Evolutionary conservation across 1,140 invertebrate genomes (phyloP).

Genomic region (Thalassaphorura encarpata): DNA sequence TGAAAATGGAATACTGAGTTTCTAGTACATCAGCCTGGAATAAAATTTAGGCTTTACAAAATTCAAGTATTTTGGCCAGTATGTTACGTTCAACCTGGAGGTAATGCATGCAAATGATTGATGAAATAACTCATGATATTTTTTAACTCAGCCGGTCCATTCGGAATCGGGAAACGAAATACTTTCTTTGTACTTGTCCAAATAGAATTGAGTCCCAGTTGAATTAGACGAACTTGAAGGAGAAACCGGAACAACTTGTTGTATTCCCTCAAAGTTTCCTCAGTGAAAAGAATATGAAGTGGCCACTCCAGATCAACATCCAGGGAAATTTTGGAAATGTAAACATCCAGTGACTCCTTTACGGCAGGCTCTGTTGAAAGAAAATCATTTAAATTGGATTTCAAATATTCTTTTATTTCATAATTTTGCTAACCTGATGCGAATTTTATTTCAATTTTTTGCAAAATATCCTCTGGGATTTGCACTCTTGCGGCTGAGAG

Average conservation of each 20-base stretch:
- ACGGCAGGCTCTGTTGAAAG: too few species aligned
- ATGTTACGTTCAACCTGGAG: constrained; percentile 19
- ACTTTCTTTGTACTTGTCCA: constrained; percentile 27
- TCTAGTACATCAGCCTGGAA: constrained; percentile 29
- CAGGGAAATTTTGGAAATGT: too few species aligned
- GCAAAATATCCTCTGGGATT: constrained; percentile 28
- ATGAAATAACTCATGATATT: constrained; percentile 29
- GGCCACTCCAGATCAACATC: constrained; percentile 49
- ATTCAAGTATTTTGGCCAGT: not conserved
- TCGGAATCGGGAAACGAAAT: constrained; percentile 27
- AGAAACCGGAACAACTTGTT: constrained; percentile 61
- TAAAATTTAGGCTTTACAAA: not conserved
- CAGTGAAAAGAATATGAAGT: constrained; percentile 60
- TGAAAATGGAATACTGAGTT: constrained; percentile 22
- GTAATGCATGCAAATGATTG: constrained; percentile 30
- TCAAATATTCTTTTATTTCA: too few species aligned
- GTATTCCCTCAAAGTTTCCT: constrained; percentile 54
- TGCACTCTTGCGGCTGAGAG: constrained; percentile 23
- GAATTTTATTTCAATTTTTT: constrained; percentile 16
- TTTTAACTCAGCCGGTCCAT: constrained; percentile 25
- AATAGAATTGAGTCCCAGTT: constrained; percentile 26
- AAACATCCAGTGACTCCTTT: too few species aligned
- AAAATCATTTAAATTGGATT: too few species aligned
- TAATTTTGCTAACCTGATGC: not conserved
- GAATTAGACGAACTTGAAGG: constrained; percentile 49